A percentile compares a stretch with the other conserved stretches of the same genome.
These are phyloP conservation scores for Hydrophis major DNA, from an alignment of 2,797 vertebrate species.

Conservation along the genomic window DNA sequence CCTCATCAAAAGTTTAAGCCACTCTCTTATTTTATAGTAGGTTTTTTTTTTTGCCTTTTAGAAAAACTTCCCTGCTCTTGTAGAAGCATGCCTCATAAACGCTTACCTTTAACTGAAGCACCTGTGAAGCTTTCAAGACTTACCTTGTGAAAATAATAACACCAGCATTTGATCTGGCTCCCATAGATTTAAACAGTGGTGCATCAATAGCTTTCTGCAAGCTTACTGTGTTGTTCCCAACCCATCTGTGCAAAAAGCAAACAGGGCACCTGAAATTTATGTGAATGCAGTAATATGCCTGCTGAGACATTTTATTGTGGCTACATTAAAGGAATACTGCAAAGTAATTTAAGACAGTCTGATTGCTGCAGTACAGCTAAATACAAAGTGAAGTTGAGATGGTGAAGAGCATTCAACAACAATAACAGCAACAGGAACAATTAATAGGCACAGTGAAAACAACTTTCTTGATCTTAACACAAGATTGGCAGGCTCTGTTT, in stretches of 20 bases:
- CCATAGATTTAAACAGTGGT: neutral
- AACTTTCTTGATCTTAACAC: neutral
- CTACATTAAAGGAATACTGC: neutral
- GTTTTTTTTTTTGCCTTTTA: neutral
- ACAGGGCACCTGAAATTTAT: neutral
- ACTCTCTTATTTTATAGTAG: neutral
- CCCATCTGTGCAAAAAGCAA: neutral
- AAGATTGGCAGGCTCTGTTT: conserved; percentile 32
- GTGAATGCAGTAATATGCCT: neutral
- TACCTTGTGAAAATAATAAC: neutral
- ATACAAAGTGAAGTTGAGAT: conserved; percentile 14
- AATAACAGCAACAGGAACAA: conserved; percentile 40
- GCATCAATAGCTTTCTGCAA: neutral
- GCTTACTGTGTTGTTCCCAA: neutral
- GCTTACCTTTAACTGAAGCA: neutral
- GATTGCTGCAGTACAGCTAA: conserved; percentile 6
- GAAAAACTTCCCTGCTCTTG: neutral
- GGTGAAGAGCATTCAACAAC: neutral
- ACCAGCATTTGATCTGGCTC: neutral
- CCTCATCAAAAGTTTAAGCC: neutral
- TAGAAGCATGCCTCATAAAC: neutral
- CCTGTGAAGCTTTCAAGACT: neutral
- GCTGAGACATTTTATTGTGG: neutral
- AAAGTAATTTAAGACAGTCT: neutral
- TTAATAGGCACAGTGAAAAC: conserved; percentile 15